Evolutionary conservation across 2,797 vertebrate species (phyloP).

Genomic region (Gadopsis bispinosus): DNA sequence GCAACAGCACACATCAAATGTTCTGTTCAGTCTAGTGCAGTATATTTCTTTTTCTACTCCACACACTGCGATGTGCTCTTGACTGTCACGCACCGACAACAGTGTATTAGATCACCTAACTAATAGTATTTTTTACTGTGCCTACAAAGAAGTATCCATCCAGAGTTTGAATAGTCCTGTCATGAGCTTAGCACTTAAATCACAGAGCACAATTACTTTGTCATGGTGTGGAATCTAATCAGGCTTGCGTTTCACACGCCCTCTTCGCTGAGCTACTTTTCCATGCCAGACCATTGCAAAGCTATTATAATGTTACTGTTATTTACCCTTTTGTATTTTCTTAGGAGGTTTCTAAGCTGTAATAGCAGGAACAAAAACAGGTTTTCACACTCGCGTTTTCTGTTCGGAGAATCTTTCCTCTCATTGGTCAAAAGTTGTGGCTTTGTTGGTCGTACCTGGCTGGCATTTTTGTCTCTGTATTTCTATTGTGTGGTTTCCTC

Average conservation of each 20-base stretch:
- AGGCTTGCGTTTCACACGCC: neutral
- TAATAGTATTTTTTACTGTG: constrained; percentile 27
- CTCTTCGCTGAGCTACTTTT: constrained; percentile 4
- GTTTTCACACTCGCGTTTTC: constrained; percentile 36
- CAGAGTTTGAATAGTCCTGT: constrained; percentile 5
- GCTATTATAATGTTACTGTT: neutral
- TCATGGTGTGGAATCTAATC: constrained; percentile 20
- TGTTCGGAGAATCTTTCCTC: constrained; percentile 36
- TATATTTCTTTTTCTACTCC: neutral
- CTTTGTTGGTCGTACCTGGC: constrained; percentile 63
- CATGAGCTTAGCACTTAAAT: constrained; percentile 27
- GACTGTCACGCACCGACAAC: neutral
- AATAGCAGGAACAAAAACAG: neutral
- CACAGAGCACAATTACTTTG: constrained; percentile 18
- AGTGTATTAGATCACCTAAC: constrained; percentile 12
- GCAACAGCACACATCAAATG: neutral
- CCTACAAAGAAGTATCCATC: constrained; percentile 34
- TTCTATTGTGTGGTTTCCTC: constrained; percentile 57
- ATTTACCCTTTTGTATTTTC: neutral
- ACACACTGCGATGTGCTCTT: neutral
- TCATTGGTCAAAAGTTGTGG: constrained; percentile 60
- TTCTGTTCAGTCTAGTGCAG: neutral
- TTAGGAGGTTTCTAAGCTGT: constrained; percentile 11
- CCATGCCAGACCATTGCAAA: neutral
- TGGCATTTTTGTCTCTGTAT: constrained; percentile 54